Conservation (phyloP, 2,888 invertebrate genomes). For the Drosophila eohydei region DNA sequence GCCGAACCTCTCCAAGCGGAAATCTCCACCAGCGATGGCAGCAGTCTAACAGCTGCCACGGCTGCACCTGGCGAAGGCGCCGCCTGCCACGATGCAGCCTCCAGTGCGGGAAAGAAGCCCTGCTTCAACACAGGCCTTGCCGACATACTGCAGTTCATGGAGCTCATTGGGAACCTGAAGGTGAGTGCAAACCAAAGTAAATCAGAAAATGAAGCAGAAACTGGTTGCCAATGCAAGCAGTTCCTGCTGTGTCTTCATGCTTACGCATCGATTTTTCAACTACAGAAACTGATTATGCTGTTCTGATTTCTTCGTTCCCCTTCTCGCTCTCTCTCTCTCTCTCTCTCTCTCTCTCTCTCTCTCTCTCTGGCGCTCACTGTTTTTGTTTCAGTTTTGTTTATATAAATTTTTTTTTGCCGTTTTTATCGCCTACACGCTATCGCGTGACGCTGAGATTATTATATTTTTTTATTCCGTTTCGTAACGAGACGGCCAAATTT, state of each 20-base stretch:
- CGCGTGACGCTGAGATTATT: conserved; percentile 53
- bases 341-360: background rate
- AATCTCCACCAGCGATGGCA: conserved; percentile 43
- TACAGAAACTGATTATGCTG: conserved; percentile 16
- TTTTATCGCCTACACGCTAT: conserved; percentile 30
- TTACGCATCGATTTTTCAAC: conserved; percentile 64
- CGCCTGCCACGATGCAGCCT: conserved; percentile 55
- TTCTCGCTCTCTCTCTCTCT: conserved; percentile 2
- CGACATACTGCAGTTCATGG: conserved; percentile 87
- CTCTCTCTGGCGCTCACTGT: background rate
- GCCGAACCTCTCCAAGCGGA: conserved; percentile 75
- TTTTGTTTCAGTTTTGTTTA: conserved; percentile 10
- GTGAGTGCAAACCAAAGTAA: conserved; percentile 83
- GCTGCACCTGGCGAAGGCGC: conserved; percentile 39
- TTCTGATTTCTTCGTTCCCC: conserved; percentile 23
- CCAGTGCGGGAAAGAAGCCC: conserved; percentile 72
- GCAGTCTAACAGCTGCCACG: conserved; percentile 34
- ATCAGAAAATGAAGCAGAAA: background rate
- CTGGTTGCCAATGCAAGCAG: conserved; percentile 7
- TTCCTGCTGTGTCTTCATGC: conserved; percentile 17
- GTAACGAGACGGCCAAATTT: conserved; percentile 15
- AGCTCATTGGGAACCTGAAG: conserved; percentile 90
- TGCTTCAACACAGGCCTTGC: conserved; percentile 82
- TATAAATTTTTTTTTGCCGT: background rate
- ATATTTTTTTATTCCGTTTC: conserved; percentile 12